Conservation (phyloP, 2,888 invertebrate genomes). For the Uloborus plumipes region DNA sequence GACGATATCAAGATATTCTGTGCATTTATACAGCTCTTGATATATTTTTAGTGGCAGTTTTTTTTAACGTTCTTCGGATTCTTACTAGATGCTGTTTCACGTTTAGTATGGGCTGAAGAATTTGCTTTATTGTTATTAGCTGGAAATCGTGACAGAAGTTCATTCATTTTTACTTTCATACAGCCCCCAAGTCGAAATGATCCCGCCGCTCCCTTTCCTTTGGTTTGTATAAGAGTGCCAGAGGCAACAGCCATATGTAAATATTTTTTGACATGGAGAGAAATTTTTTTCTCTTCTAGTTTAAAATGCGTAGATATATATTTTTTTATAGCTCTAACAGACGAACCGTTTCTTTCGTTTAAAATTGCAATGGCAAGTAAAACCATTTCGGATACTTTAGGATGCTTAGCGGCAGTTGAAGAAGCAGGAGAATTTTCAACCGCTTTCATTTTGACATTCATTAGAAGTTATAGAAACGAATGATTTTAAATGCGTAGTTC, state of each 20-base stretch:
- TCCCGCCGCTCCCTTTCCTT: slow-evolving; percentile 69
- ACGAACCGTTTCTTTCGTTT: slow-evolving; percentile 76
- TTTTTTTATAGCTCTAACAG: slow-evolving; percentile 77
- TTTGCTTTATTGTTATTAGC: slow-evolving; percentile 8
- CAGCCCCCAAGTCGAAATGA: slow-evolving; percentile 67
- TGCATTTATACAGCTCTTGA: slow-evolving; percentile 16
- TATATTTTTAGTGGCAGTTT: neutral
- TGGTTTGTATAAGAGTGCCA: slow-evolving; percentile 69
- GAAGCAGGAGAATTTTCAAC: slow-evolving; percentile 6
- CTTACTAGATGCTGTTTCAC: slow-evolving; percentile 5
- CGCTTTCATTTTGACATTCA: slow-evolving; percentile 48
- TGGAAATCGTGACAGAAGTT: slow-evolving; percentile 36
- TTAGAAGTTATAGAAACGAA: neutral
- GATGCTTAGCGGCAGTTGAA: slow-evolving; percentile 70
- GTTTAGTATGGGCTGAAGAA: slow-evolving; percentile 7
- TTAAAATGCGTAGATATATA: slow-evolving; percentile 75
- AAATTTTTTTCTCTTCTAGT: slow-evolving; percentile 68
- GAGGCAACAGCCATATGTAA: slow-evolving; percentile 76
- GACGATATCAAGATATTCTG: too few species aligned
- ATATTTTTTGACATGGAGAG: slow-evolving; percentile 76
- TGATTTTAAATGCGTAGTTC: too few species aligned
- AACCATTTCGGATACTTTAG: slow-evolving; percentile 76
- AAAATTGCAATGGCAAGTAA: slow-evolving; percentile 73
- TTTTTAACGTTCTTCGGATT: slow-evolving; percentile 3
- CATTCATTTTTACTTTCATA: slow-evolving; percentile 54